Base-by-base conservation (phyloP, 1,140 invertebrate species). In the Anthonomus grandis region DNA sequence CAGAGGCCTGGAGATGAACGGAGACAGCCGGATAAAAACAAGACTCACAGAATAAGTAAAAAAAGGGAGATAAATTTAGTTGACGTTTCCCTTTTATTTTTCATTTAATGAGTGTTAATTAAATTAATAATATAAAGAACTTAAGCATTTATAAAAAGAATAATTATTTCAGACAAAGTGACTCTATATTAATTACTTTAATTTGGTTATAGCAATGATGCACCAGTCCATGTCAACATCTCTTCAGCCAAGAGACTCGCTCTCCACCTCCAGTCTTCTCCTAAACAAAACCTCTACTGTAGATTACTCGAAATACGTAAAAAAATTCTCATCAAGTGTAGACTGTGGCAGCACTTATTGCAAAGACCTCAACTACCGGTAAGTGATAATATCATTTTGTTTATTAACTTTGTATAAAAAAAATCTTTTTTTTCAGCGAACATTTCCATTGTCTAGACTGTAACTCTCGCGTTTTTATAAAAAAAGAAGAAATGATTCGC, bases 401-500 rank as follows among this genome's bases (percentile, higher is more conserved):
- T 24, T 23, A 0, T 21, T 46, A 23, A 12, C 12, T 12, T 41
- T 41, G n/a, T 1, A 41, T 41, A 12, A 41, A 41, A n/a, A 41
- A 1, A 4, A 31, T 13, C 46, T 12, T 41, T 24, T 70, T 71
- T 63, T 76, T 62, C 71, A 80, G 93, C 62, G 95, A 98, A 74
- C 95, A 98, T 73, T 98, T 96, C 77, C 95, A 98, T 73, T 97
- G 95, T 76, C 80, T 95, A 64, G 93, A 96, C 74, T 97, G 95
- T 76, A 83, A 81, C 68, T 81, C 80, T 5, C 82, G 90, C 57
- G 93, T 97, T 0, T 95, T 98, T 71, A 88, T 95, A 61, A 97
- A 97, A 74, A 97, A 97, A 73, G 95, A 98, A 74, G 96, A 98
- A 71, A 98, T 98, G 90, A 96, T 98, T 45, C 84, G 96, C 37